phyloP scores from a whole-genome alignment of 1,140 invertebrate species.

The Drosophila arawakana region DNA sequence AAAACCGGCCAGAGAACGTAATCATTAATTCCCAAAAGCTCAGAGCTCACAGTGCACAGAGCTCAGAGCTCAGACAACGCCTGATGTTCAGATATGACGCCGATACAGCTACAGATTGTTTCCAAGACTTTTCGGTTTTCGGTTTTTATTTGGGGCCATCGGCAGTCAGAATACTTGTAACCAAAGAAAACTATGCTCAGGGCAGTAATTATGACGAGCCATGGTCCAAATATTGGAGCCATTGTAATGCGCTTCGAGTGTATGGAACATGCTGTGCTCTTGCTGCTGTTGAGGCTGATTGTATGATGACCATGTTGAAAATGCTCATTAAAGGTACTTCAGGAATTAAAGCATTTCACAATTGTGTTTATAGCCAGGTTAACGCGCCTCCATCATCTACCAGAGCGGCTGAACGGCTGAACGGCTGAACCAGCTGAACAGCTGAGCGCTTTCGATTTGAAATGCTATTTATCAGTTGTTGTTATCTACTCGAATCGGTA shows the following conservation, averaged over 20 bases:
- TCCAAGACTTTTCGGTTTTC: constrained; percentile 8
- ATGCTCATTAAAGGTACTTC: constrained; percentile 82
- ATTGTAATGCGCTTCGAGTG: constrained; percentile 55
- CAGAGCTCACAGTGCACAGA: constrained; percentile 32
- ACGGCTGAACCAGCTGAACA: constrained; percentile 37
- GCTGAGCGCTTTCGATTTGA: constrained; percentile 64
- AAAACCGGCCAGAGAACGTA: constrained; percentile 54
- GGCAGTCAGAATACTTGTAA: constrained; percentile 28
- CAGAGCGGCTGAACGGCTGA: constrained; percentile 29
- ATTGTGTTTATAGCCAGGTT: constrained; percentile 68
- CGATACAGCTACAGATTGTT: constrained; percentile 72
- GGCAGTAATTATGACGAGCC: constrained; percentile 78
- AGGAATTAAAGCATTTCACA: constrained; percentile 82
- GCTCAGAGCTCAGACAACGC: constrained; percentile 48
- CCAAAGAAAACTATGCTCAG: constrained; percentile 39
- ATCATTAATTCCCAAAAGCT: constrained; percentile 77
- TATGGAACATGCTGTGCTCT: constrained; percentile 26
- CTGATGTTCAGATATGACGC: constrained; percentile 44
- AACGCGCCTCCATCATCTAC: constrained; percentile 40
- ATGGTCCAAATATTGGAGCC: constrained; percentile 71
- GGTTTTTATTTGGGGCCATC: constrained; percentile 39
- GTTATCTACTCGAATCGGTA: constrained; percentile 62
- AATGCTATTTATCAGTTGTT: constrained; percentile 77
- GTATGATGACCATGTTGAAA: constrained; percentile 82
- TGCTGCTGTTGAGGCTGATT: constrained; percentile 53